Conservation (phyloP, 2,113 vertebrate genomes). For the Sebastes schlegelii region DNA sequence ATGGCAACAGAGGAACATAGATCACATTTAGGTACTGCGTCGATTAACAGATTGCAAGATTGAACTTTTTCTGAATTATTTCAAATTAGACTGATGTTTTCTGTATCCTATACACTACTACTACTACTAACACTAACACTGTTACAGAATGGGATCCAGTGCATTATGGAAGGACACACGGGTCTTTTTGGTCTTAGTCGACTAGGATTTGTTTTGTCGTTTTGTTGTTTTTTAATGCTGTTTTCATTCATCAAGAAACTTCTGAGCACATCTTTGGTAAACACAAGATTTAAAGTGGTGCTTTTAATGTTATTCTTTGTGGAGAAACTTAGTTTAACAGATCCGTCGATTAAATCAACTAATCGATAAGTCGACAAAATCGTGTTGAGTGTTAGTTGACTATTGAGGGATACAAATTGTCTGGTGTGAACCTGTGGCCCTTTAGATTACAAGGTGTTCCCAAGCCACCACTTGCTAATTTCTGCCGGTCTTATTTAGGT, state of each 20-base stretch:
- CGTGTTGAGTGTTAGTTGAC: too few relatives aligned
- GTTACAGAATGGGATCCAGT: background rate
- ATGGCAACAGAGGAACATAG: conserved; percentile 7
- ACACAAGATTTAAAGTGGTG: too few relatives aligned
- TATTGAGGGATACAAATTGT: background rate
- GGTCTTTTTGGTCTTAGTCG: background rate
- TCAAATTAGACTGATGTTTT: background rate
- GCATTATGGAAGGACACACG: background rate
- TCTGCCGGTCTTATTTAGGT: background rate
- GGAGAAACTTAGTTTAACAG: too few relatives aligned
- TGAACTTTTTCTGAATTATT: background rate
- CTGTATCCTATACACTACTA: background rate
- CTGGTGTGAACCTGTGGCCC: background rate
- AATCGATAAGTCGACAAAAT: too few relatives aligned
- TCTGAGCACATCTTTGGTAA: too few relatives aligned
- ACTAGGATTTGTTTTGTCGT: too few relatives aligned
- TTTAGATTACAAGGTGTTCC: background rate
- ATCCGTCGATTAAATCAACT: too few relatives aligned
- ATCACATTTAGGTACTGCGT: background rate
- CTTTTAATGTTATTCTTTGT: too few relatives aligned
- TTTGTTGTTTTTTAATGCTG: too few relatives aligned
- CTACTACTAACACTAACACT: too few relatives aligned
- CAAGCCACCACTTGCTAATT: background rate
- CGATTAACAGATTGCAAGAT: rapidly evolving
- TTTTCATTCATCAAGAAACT: too few relatives aligned